Percentiles rank a stretch among this genome's conserved stretches.
Evolutionary conservation across 2,797 vertebrate genomes (phyloP).

Genomic region (Parauchenoglanis punctatus): DNA sequence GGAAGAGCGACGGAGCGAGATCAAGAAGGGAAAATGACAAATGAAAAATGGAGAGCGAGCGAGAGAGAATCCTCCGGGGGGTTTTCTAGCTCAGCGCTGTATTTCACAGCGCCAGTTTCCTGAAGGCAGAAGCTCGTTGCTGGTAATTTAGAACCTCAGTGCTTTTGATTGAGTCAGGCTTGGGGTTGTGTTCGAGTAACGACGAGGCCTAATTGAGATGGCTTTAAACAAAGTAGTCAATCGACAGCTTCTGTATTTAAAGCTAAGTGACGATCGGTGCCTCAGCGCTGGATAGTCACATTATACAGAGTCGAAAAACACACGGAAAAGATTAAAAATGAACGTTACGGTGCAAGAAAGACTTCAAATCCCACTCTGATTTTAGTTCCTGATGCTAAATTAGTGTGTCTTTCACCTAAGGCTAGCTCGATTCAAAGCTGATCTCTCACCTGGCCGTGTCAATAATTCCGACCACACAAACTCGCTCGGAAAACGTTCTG

Average conservation of each 20-base stretch:
- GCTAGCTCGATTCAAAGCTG: not conserved
- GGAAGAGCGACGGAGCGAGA: not conserved
- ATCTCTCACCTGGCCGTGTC: no score
- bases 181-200: constrained; percentile 38
- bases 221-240: constrained; percentile 36
- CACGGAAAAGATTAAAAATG: not conserved
- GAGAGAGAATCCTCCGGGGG: constrained; percentile 33
- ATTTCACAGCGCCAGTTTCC: constrained; percentile 14
- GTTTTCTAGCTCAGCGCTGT: constrained; percentile 9
- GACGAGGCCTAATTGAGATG: constrained; percentile 35
- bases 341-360: not conserved
- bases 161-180: constrained; percentile 41
- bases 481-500: not conserved
- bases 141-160: constrained; percentile 38
- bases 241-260: constrained; percentile 38
- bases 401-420: no score
- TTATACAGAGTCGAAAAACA: no score
- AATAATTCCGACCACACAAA: not conserved
- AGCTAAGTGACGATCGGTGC: not conserved
- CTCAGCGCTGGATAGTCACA: not conserved
- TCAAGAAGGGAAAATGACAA: constrained; percentile 19
- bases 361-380: not conserved
- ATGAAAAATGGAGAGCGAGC: constrained; percentile 8
- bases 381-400: not conserved
- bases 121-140: constrained; percentile 22